phyloP scores from a whole-genome alignment of 2,113 vertebrate genomes.

The Carlito syrichta region DNA sequence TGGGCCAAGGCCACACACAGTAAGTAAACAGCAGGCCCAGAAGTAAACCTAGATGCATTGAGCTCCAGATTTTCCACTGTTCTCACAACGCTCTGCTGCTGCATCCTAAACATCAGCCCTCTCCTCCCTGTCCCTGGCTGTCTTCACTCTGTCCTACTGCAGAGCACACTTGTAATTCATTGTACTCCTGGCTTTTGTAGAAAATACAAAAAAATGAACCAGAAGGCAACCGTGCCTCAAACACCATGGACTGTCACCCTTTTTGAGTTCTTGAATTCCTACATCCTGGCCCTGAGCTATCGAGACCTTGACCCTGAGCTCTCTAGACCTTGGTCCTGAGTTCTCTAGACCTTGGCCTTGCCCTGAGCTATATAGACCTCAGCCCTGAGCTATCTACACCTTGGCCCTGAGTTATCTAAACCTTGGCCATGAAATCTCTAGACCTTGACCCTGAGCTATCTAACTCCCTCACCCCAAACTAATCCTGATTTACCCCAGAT shows the following conservation, averaged over 20 bases:
- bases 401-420: neutral
- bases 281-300: neutral
- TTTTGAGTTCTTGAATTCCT: neutral
- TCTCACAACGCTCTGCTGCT: neutral
- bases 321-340: too few species aligned
- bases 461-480: neutral
- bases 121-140: too few species aligned
- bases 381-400: too few species aligned
- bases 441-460: neutral
- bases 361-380: too few species aligned
- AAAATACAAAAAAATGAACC: conserved; percentile 19
- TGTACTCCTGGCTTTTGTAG: neutral
- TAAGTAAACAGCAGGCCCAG: neutral
- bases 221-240: neutral
- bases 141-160: neutral
- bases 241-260: neutral
- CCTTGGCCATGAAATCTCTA: neutral
- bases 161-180: neutral
- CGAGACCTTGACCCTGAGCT: too few species aligned
- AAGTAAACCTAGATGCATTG: neutral
- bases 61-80: neutral
- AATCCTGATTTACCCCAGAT: neutral
- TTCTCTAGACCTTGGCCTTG: too few species aligned
- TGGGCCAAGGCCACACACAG: neutral
- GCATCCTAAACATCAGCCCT: neutral